A percentile compares a stretch with the other conserved stretches of the same genome.
Conservation (phyloP, 2,797 vertebrate species). For the Manis javanica region DNA sequence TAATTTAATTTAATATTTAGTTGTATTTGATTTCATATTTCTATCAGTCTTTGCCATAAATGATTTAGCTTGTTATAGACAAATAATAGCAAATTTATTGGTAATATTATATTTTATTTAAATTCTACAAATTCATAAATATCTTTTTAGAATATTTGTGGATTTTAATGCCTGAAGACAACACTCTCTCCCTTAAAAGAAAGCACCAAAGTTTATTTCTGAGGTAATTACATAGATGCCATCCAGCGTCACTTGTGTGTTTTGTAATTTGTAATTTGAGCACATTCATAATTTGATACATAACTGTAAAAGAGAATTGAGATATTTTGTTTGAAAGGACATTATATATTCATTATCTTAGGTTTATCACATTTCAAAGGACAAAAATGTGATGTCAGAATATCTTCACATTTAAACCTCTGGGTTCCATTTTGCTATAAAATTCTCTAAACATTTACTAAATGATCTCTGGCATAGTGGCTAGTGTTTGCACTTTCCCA, state of each 20-base stretch:
- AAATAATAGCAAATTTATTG: neutral
- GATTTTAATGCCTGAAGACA: neutral
- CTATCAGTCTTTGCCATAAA: neutral
- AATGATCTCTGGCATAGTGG: neutral
- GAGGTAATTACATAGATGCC: neutral
- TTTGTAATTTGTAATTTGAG: neutral
- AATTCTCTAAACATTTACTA: neutral
- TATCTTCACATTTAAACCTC: neutral
- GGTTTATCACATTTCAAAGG: neutral
- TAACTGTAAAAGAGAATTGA: neutral
- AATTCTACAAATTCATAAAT: neutral
- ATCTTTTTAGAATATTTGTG: neutral
- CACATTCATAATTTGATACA: neutral
- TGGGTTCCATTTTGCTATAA: neutral
- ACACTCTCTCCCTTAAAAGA: neutral
- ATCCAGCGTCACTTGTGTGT: neutral
- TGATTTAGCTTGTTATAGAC: neutral
- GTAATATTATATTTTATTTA: slow-evolving; percentile 7
- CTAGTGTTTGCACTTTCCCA: neutral
- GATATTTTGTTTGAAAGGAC: neutral
- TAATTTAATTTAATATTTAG: neutral
- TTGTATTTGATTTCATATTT: neutral
- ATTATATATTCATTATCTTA: neutral
- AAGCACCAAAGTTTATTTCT: neutral
- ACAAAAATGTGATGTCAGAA: neutral